Evolutionary conservation across 2,113 vertebrate species (phyloP).

Genomic region (Mustela lutreola): DNA sequence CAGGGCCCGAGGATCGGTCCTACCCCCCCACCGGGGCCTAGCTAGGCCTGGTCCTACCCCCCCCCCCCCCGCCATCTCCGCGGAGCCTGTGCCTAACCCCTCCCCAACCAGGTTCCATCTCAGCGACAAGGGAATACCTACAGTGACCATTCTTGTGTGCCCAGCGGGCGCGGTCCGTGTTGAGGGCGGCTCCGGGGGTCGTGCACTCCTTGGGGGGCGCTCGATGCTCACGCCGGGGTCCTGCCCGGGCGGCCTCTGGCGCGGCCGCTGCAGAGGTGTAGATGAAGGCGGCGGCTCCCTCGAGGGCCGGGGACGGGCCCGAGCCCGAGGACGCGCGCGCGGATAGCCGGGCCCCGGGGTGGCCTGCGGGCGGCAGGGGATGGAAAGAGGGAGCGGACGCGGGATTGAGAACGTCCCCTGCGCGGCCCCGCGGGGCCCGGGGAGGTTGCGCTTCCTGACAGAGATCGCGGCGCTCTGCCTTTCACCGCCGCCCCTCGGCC

Average conservation of each 20-base stretch:
- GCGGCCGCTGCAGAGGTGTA: slow-evolving; percentile 67
- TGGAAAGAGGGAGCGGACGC: slow-evolving; percentile 53
- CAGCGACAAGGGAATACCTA: slow-evolving; percentile 80
- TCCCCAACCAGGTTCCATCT: slow-evolving; percentile 10
- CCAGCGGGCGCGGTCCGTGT: slow-evolving; percentile 83
- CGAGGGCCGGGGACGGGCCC: slow-evolving; percentile 73
- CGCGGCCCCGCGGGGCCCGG: slow-evolving; percentile 68
- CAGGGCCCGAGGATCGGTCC: slow-evolving; percentile 68
- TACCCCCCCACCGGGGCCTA: slow-evolving; percentile 73
- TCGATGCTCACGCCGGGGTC: slow-evolving; percentile 76
- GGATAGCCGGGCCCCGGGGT: slow-evolving; percentile 67
- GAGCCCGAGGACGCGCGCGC: slow-evolving; percentile 62
- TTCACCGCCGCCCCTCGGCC: slow-evolving; percentile 49
- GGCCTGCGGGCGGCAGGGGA: slow-evolving; percentile 64
- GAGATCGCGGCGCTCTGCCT: slow-evolving; percentile 56
- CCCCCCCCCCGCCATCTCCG: slow-evolving; percentile 44
- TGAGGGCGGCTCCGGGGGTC: slow-evolving; percentile 77
- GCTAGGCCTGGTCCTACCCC: slow-evolving; percentile 81
- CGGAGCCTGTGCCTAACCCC: slow-evolving; percentile 38
- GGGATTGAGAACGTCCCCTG: slow-evolving; percentile 50
- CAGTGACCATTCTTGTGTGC: slow-evolving; percentile 88
- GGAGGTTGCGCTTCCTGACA: slow-evolving; percentile 55
- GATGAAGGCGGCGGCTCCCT: slow-evolving; percentile 73
- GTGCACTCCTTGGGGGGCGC: slow-evolving; percentile 76
- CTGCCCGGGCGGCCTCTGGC: slow-evolving; percentile 66